Base-by-base conservation (phyloP, 2,797 vertebrate species). In the Poeciliopsis paucimaculata region DNA sequence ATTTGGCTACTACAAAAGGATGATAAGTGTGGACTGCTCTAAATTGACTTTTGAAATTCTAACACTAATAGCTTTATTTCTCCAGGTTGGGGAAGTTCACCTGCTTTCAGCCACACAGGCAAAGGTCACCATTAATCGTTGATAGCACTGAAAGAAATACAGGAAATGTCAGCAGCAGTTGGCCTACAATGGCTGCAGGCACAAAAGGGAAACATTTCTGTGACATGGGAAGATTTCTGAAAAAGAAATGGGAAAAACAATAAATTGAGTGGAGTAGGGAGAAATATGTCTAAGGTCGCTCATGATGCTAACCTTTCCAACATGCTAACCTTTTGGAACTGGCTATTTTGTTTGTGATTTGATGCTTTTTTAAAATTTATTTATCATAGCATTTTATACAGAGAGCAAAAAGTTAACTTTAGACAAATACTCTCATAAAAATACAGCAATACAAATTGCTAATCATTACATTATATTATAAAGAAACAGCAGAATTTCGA, bases 71-170 rank as follows among this genome's bases (percentile, higher is more conserved):
- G 78, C 46, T 66, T 76, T 20, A 26, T 78, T 88, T 86, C 84
- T 84, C 78, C 80, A 64, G 66, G 79, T 55, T 73, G 45, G 60
- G 18, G 47, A 46, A 77, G 83, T 84, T 88, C 57, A 90, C 82
- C 88, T 70, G 70, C 77, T 80, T 78, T 47, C 60, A 68, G 23
- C 55, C 78, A 79, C 76, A 53, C 49, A 12, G 73, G 85, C 77
- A 90, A 93, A 92, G 90, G 91, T 90, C 91, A 85, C 72, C 77
- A 87, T 89, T 89, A 91, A 85, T 86, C 84, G n/a, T 79, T 43
- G 73, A 84, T 84, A 86, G 77, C 81, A 80, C 53, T 82, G 84
- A 88, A 83, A 83, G 84, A 82, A 86, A 88, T 88, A 85, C 73
- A 87, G 84, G 81, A 90, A 94, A 91, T 87, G 87, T 90, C 92